phyloP scores from a whole-genome alignment of 2,888 invertebrate species.

The Xanthorhoe spadicearia region DNA sequence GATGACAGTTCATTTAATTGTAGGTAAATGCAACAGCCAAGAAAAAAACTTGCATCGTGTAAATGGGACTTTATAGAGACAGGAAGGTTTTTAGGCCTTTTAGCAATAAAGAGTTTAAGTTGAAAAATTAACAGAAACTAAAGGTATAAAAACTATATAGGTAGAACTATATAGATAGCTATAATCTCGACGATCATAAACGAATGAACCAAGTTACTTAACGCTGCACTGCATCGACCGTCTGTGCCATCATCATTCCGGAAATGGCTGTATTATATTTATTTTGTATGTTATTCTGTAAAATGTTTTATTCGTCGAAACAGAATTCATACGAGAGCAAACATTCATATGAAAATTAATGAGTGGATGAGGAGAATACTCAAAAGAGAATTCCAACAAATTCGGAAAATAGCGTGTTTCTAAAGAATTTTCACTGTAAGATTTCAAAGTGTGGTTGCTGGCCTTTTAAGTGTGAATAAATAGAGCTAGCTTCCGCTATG shows the following conservation, averaged over 20 bases:
- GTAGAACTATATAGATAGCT: no score
- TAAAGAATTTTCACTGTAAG: conserved; percentile 17
- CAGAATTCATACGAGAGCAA: conserved; percentile 10
- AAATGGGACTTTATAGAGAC: no score
- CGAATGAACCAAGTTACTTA: background rate
- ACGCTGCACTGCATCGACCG: background rate
- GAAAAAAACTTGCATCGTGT: no score
- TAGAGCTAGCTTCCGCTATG: background rate
- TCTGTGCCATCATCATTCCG: background rate
- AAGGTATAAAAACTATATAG: no score
- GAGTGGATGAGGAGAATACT: conserved; percentile 13
- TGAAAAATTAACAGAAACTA: background rate
- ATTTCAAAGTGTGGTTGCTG: conserved; percentile 4
- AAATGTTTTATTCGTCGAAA: conserved; percentile 10
- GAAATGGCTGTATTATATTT: background rate
- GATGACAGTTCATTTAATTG: no score
- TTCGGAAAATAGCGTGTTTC: conserved; percentile 13
- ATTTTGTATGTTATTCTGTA: no score
- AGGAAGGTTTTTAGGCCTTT: no score
- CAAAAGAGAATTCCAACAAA: conserved; percentile 15
- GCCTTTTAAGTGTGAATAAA: background rate
- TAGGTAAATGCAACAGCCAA: no score
- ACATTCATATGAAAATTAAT: conserved; percentile 12
- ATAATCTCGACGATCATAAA: background rate
- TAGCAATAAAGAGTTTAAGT: no score